These are phyloP conservation scores for Drosophila jambulina DNA, from an alignment of 1,140 invertebrate genomes.

Conservation along the genomic window DNA sequence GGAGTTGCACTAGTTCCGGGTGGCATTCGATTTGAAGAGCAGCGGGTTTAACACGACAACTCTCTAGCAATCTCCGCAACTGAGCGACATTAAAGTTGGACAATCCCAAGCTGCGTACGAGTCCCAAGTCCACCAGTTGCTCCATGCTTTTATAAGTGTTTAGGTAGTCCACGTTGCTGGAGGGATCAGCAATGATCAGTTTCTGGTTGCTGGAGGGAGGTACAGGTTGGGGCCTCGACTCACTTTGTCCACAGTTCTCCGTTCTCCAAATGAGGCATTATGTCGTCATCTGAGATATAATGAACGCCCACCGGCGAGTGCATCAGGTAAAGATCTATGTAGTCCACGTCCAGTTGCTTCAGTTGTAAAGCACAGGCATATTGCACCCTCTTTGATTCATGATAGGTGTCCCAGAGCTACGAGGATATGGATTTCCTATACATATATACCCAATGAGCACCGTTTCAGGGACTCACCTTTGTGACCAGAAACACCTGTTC, in stretches of 20 bases:
- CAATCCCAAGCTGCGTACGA: conserved; percentile 92
- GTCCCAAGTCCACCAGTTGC: conserved; percentile 89
- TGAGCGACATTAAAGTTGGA: conserved; percentile 96
- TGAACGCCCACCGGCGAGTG: conserved; percentile 89
- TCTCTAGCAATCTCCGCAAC: conserved; percentile 89
- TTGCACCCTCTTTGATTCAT: conserved; percentile 64
- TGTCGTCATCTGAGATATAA: conserved; percentile 51
- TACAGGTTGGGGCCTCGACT: conserved; percentile 10
- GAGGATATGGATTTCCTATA: background rate
- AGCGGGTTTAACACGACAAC: conserved; percentile 90
- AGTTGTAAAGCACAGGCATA: conserved; percentile 86
- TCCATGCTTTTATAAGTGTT: conserved; percentile 97
- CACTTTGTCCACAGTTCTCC: conserved; percentile 52
- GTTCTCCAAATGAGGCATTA: conserved; percentile 47
- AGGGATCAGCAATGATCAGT: conserved; percentile 21
- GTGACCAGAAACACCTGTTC: conserved; percentile 89
- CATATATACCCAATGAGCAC: background rate
- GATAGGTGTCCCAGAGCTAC: conserved; percentile 63
- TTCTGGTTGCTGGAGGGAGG: background rate
- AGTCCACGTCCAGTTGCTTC: conserved; percentile 88
- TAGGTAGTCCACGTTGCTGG: conserved; percentile 89
- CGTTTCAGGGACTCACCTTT: conserved; percentile 85
- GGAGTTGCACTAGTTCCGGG: conserved; percentile 92
- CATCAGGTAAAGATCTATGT: conserved; percentile 91
- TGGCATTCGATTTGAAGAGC: conserved; percentile 92